A percentile compares a stretch with the other conserved stretches of the same genome.
Conservation (phyloP, 2,797 vertebrate genomes). For the Gambusia yucatana region DNA sequence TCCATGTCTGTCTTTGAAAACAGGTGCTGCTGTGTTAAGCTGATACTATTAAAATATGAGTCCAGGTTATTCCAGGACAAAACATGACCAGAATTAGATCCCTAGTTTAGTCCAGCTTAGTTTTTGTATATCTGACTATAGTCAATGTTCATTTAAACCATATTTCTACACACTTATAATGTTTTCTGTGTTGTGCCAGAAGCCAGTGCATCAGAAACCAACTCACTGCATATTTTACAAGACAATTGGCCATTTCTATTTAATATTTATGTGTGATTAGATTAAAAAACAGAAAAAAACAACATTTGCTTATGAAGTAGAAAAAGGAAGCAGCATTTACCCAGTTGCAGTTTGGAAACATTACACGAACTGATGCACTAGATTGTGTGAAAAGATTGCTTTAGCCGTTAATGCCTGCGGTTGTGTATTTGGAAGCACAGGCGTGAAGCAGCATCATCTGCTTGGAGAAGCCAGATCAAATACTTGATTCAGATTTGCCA, state of each 20-base stretch:
- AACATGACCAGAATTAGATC: not conserved
- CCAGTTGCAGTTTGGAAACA: slow-evolving; percentile 71
- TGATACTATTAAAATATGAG: not conserved
- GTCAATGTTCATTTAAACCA: not conserved
- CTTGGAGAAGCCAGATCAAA: slow-evolving; percentile 70
- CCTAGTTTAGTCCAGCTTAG: not conserved
- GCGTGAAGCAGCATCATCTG: slow-evolving; percentile 57
- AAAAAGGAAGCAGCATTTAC: slow-evolving; percentile 61
- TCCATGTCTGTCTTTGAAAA: not conserved
- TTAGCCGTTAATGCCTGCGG: slow-evolving; percentile 45
- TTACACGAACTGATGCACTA: slow-evolving; percentile 53
- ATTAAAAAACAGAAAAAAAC: slow-evolving; percentile 46
- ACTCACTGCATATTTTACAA: not conserved
- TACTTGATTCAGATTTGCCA: slow-evolving; percentile 64
- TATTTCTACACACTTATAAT: not conserved
- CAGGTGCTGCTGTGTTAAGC: not conserved
- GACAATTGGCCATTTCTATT: not conserved
- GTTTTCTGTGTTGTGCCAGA: not conserved
- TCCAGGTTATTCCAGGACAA: not conserved
- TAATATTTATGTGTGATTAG: slow-evolving; percentile 50
- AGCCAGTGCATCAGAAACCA: not conserved
- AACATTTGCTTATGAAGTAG: slow-evolving; percentile 46
- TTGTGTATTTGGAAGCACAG: slow-evolving; percentile 59
- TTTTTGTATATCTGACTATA: not conserved
- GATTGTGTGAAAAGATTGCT: slow-evolving; percentile 59